Conservation (phyloP, 2,797 vertebrate species). For the Pseudochaenichthys georgianus region DNA sequence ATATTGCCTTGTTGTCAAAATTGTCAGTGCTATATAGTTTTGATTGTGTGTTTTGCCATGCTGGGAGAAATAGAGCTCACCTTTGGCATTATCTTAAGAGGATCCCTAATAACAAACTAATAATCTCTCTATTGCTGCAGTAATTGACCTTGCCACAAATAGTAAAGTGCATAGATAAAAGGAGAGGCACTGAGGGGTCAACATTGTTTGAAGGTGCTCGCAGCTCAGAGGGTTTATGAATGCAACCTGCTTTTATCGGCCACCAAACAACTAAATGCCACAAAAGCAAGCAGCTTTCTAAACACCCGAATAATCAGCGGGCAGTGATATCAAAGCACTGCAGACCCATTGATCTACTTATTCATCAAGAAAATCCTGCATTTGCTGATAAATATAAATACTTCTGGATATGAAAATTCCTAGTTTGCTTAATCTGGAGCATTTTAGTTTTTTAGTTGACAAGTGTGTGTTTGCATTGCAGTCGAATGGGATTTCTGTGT, state of each 20-base stretch:
- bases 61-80: conserved; percentile 11
- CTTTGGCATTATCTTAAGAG: conserved; percentile 41
- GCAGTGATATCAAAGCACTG: conserved; percentile 69
- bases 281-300: conserved; percentile 57
- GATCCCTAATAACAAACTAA: conserved; percentile 43
- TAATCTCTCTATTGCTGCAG: conserved; percentile 39
- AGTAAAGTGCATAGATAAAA: conserved; percentile 63
- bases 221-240: conserved; percentile 49
- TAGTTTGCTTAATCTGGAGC: conserved; percentile 53
- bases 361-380: conserved; percentile 57
- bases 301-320: conserved; percentile 65
- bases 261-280: conserved; percentile 53
- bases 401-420: conserved; percentile 48
- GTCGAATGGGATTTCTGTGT: conserved; percentile 62
- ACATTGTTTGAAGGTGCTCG: conserved; percentile 67
- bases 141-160: conserved; percentile 63
- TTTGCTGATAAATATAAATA: conserved; percentile 59
- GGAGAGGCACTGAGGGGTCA: conserved; percentile 55
- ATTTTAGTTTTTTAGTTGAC: conserved; percentile 1
- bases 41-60: conserved; percentile 19
- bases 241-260: conserved; percentile 68
- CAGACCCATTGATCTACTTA: conserved; percentile 71
- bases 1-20: conserved; percentile 9
- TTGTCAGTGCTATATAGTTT: neutral
- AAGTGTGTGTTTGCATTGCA: conserved; percentile 41